phyloP scores from a whole-genome alignment of 2,888 invertebrate species.

The Neocrepidodera transversa region DNA sequence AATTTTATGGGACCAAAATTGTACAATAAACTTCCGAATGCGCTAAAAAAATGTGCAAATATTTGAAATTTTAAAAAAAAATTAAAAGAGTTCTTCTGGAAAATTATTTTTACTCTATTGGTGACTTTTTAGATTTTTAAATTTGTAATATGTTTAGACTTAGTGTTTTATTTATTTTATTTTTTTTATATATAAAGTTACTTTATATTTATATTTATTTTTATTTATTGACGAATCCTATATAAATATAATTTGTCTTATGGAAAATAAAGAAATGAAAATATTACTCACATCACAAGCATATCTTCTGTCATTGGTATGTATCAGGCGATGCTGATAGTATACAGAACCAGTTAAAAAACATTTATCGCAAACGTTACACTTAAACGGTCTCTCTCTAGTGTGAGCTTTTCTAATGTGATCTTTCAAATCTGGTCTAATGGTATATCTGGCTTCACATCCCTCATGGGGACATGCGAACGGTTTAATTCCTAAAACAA shows the following conservation, averaged over 20 bases:
- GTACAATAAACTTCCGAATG: no score
- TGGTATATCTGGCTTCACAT: slow-evolving; percentile 68
- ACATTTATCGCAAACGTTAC: slow-evolving; percentile 67
- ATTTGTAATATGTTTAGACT: no score
- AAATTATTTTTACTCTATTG: no score
- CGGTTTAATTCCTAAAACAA: slow-evolving; percentile 65
- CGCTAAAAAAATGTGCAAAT: no score
- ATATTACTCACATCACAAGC: slow-evolving; percentile 64
- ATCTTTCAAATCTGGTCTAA: slow-evolving; percentile 69
- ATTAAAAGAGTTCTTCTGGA: no score
- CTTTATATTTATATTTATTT: no score
- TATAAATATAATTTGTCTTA: slow-evolving; percentile 3
- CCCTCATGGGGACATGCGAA: slow-evolving; percentile 68
- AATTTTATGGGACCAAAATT: no score
- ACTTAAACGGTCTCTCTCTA: slow-evolving; percentile 69
- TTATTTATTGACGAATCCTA: no score
- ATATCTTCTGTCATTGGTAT: slow-evolving; percentile 69
- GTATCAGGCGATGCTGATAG: slow-evolving; percentile 69
- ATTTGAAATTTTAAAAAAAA: no score
- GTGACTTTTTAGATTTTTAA: no score
- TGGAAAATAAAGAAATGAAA: background rate
- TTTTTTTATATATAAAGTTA: no score
- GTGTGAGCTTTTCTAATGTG: slow-evolving; percentile 71
- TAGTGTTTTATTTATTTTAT: no score
- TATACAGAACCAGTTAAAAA: slow-evolving; percentile 70